Conservation (phyloP, 2,888 invertebrate species). For the Lepidochitona cinerea region DNA sequence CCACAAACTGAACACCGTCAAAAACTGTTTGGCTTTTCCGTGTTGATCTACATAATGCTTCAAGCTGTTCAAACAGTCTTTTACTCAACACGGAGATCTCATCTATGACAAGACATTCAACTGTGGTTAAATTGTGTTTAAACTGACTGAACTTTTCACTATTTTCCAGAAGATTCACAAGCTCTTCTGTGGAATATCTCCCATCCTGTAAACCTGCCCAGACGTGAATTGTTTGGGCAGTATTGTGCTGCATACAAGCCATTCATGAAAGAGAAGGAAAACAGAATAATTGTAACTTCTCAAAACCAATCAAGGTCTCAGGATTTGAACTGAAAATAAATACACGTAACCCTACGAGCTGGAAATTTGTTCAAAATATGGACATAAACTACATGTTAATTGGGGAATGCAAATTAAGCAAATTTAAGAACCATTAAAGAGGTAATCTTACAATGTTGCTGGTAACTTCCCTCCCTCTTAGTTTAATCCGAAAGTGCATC, state of each 20-base stretch:
- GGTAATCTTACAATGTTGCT: too few relatives aligned
- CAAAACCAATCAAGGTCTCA: too few relatives aligned
- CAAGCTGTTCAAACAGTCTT: not conserved
- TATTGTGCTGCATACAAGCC: not conserved
- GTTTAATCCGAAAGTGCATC: too few relatives aligned
- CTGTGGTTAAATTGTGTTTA: not conserved
- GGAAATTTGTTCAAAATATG: too few relatives aligned
- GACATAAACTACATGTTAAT: too few relatives aligned
- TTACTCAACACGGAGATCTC: conserved; percentile 6
- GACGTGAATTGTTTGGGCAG: not conserved
- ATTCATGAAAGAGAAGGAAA: too few relatives aligned
- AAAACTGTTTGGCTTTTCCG: not conserved
- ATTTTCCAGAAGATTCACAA: not conserved
- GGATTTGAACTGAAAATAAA: too few relatives aligned
- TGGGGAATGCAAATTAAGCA: too few relatives aligned
- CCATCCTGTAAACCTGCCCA: conserved; percentile 9
- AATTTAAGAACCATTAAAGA: too few relatives aligned
- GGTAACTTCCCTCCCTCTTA: too few relatives aligned
- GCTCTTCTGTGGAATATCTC: not conserved
- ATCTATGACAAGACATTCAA: conserved; percentile 8
- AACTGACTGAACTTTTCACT: not conserved
- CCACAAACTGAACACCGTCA: not conserved
- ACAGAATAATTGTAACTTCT: too few relatives aligned
- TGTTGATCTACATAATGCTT: not conserved
- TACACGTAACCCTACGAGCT: too few relatives aligned